Evolutionary conservation across 2,113 vertebrate species (phyloP).

Genomic region (Alligator sinensis): DNA sequence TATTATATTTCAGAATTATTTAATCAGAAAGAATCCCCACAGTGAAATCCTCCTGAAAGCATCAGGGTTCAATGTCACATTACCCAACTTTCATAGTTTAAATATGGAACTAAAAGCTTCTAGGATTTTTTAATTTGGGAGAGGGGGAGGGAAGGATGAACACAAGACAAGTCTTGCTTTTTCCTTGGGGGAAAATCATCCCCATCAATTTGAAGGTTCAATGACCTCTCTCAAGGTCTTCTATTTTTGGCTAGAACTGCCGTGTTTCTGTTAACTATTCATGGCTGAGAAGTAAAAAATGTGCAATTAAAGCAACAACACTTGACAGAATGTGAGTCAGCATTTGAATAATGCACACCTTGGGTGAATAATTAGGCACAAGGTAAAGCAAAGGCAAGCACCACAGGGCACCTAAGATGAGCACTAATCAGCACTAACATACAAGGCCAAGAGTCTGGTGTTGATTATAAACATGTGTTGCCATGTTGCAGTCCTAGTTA

Average conservation of each 20-base stretch:
- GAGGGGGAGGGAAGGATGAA: not conserved
- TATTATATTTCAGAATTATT: not conserved
- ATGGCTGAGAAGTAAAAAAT: not conserved
- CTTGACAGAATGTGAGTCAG: not conserved
- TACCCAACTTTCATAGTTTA: not conserved
- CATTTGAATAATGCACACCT: conserved; percentile 18
- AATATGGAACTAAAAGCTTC: not conserved
- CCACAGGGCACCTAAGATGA: not conserved
- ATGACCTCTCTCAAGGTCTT: not conserved
- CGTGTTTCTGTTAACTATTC: not conserved
- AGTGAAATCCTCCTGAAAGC: not conserved
- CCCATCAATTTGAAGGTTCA: not conserved
- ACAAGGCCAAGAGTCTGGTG: not conserved
- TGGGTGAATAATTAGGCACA: conserved; percentile 35
- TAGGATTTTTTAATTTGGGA: not conserved
- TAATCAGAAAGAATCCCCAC: not conserved
- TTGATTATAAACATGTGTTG: conserved; percentile 1
- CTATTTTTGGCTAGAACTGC: not conserved
- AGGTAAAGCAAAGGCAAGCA: conserved; percentile 40
- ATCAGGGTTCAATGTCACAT: not conserved
- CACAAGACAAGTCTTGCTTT: conserved; percentile 9
- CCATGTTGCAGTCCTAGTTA: not conserved
- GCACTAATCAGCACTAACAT: not conserved
- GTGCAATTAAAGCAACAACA: conserved; percentile 34
- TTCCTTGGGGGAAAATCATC: not conserved